Percentiles rank a stretch among this genome's conserved stretches.
Evolutionary conservation across 2,888 invertebrate genomes (phyloP).

Genomic region (Drosophila atripex): DNA sequence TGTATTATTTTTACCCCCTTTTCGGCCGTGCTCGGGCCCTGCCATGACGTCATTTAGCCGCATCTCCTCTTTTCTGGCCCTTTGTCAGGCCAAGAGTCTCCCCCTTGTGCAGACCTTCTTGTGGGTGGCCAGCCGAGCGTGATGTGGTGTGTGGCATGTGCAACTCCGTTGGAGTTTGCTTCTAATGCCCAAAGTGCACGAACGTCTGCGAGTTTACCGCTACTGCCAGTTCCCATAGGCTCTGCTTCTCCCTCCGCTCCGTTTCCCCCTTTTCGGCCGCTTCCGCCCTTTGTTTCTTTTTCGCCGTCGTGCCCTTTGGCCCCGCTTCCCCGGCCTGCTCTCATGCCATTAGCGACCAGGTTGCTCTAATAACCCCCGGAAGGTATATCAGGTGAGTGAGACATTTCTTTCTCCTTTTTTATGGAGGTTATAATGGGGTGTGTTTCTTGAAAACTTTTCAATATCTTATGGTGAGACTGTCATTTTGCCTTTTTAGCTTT

Average conservation of each 20-base stretch:
- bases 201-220: slow-evolving; percentile 39
- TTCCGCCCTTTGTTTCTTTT: background rate
- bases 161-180: slow-evolving; percentile 35
- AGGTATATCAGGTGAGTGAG: slow-evolving; percentile 2
- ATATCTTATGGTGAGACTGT: too few relatives aligned
- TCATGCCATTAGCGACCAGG: slow-evolving; percentile 15
- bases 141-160: slow-evolving; percentile 42
- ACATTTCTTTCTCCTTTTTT: background rate
- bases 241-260: background rate
- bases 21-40: background rate
- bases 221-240: slow-evolving; percentile 35
- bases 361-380: slow-evolving; percentile 22
- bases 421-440: background rate
- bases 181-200: slow-evolving; percentile 37
- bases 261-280: slow-evolving; percentile 4
- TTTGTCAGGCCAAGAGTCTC: slow-evolving; percentile 22
- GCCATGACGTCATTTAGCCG: slow-evolving; percentile 28
- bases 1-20: background rate
- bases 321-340: slow-evolving; percentile 9
- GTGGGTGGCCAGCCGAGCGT: slow-evolving; percentile 38
- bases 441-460: background rate
- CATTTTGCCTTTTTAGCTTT: too few relatives aligned
- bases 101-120: background rate
- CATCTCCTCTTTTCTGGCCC: slow-evolving; percentile 15
- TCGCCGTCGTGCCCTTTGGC: slow-evolving; percentile 20